These are phyloP conservation scores for Eulemur macaco DNA, from an alignment of 2,113 vertebrate species.

Conservation along the genomic window DNA sequence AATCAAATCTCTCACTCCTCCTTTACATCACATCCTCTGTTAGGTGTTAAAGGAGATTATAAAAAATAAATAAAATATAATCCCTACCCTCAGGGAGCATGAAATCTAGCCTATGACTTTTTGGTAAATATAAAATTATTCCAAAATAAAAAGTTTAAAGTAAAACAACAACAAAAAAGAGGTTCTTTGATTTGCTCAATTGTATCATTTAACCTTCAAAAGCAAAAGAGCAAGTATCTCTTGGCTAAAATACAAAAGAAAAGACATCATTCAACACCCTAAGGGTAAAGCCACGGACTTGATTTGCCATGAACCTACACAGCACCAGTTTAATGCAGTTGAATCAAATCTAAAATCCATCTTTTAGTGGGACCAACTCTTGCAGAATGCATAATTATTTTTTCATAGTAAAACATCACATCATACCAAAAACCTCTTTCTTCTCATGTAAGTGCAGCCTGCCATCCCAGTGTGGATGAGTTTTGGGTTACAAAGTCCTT, in stretches of 20 bases:
- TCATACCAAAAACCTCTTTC: background rate
- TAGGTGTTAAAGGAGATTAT: background rate
- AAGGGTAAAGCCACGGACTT: background rate
- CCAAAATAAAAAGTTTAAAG: background rate
- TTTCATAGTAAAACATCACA: background rate
- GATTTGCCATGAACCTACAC: background rate
- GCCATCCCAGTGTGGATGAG: background rate
- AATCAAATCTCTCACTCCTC: background rate
- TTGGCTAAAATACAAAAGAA: background rate
- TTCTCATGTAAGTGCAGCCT: background rate
- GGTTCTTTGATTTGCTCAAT: background rate
- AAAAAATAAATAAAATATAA: background rate
- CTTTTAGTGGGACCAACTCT: background rate
- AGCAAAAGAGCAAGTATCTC: background rate
- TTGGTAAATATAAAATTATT: background rate
- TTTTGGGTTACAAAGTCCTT: slow-evolving; percentile 58
- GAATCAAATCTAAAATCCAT: slow-evolving; percentile 1
- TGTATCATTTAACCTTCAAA: slow-evolving; percentile 21
- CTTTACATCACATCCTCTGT: background rate
- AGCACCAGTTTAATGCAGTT: background rate
- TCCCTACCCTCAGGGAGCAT: background rate
- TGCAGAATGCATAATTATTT: background rate
- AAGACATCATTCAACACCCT: background rate
- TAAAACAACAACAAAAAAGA: background rate
- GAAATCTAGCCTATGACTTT: background rate